Evolutionary conservation across 2,113 vertebrate genomes (phyloP).

Genomic region (Myanophis thanlyinensis): DNA sequence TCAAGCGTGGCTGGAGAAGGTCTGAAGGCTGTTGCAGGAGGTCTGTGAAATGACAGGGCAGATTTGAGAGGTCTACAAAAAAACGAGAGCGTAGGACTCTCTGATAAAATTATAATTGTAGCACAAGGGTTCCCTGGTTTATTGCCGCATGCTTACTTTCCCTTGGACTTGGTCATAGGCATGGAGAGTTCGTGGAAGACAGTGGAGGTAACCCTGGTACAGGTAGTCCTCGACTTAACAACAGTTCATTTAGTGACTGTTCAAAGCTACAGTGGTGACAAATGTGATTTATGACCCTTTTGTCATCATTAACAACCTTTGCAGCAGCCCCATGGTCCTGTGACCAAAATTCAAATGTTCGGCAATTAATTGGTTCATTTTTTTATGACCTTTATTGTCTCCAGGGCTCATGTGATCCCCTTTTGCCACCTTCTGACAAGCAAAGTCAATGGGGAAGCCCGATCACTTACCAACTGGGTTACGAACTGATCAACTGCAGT

Average conservation of each 20-base stretch:
- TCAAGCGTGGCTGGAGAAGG: background rate
- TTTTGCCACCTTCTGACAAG: background rate
- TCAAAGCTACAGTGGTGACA: background rate
- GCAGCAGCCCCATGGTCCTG: background rate
- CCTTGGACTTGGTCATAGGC: background rate
- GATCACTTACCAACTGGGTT: background rate
- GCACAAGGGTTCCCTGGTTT: too few relatives aligned
- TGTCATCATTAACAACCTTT: background rate
- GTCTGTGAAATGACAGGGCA: background rate
- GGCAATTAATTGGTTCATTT: background rate
- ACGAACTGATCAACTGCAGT: background rate
- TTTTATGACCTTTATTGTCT: background rate
- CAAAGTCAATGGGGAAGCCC: background rate
- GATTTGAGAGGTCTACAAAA: background rate
- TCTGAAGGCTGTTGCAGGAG: background rate
- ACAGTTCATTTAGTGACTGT: background rate
- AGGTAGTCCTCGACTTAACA: background rate
- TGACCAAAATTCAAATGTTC: background rate
- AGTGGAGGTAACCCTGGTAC: background rate
- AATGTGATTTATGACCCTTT: background rate
- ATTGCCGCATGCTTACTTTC: background rate
- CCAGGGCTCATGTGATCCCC: background rate
- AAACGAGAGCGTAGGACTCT: background rate
- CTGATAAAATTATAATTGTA: background rate
- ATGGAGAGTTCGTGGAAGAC: background rate